A percentile compares a stretch with the other conserved stretches of the same genome.
phyloP scores from a whole-genome alignment of 2,797 vertebrate species.

The Pyrocephalus nanus region DNA sequence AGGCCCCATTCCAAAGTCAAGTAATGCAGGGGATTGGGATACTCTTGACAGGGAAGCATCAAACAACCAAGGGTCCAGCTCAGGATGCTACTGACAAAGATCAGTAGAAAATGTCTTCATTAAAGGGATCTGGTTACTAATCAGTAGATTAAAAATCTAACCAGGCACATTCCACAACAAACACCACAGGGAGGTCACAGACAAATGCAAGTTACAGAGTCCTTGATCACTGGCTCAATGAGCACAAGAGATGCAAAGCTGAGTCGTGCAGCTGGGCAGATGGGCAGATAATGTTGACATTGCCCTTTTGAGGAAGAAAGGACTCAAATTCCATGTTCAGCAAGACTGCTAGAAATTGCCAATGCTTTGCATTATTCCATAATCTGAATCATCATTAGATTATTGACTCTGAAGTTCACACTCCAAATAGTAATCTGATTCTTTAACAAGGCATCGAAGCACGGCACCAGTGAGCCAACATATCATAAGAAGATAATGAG shows the following conservation, averaged over 20 bases:
- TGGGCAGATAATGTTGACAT: background rate
- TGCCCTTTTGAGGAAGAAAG: background rate
- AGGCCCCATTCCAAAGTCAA: background rate
- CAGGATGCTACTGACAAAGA: background rate
- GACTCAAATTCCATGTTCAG: background rate
- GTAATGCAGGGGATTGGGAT: background rate
- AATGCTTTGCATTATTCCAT: background rate
- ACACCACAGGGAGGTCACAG: background rate
- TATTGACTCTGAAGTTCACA: constrained; percentile 1
- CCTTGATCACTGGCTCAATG: background rate
- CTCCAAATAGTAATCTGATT: constrained; percentile 7
- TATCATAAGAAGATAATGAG: constrained; percentile 65
- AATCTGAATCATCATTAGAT: constrained; percentile 1
- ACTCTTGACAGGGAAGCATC: background rate
- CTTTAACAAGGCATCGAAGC: constrained; percentile 13
- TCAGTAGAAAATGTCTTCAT: background rate
- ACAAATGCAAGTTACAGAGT: background rate
- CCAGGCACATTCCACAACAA: background rate
- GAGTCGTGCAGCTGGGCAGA: background rate
- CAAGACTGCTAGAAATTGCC: background rate
- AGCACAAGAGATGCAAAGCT: background rate
- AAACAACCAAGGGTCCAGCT: background rate
- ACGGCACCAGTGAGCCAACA: constrained; percentile 12
- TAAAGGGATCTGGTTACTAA: background rate
- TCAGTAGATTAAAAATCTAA: background rate